A percentile compares a stretch with the other conserved stretches of the same genome.
phyloP scores from a whole-genome alignment of 1,140 invertebrate species.

The Yoshiicerus persimilis region DNA sequence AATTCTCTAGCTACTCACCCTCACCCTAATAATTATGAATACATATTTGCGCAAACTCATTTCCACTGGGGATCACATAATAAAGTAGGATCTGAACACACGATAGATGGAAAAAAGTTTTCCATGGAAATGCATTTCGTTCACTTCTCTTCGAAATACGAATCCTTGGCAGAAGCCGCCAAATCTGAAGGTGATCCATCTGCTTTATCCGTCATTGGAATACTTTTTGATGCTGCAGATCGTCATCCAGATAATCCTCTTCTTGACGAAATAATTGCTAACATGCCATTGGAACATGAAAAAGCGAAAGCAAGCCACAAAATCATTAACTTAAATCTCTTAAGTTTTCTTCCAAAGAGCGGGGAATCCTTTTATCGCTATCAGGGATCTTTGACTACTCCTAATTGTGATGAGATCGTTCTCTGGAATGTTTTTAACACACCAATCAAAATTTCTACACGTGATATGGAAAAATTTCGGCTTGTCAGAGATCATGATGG shows the following conservation, averaged over 20 bases:
- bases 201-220: not conserved
- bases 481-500: not conserved
- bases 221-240: not conserved
- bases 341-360: not conserved
- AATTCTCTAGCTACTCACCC: too few species aligned
- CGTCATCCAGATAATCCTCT: not conserved
- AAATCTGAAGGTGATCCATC: not conserved
- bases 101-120: not conserved
- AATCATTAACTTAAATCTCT: not conserved
- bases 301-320: too few species aligned
- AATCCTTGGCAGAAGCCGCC: not conserved
- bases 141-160: not conserved
- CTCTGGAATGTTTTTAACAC: conserved; percentile 78
- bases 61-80: conserved; percentile 28
- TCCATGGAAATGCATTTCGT: conserved; percentile 20
- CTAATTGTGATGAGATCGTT: conserved; percentile 84
- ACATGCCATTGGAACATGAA: not conserved
- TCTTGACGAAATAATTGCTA: not conserved
- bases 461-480: not conserved
- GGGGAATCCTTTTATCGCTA: conserved; percentile 58
- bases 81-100: conserved; percentile 16
- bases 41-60: conserved; percentile 4
- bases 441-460: not conserved
- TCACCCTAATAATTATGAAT: not conserved
- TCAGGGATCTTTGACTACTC: conserved; percentile 85